A percentile compares a stretch with the other conserved stretches of the same genome.
These are phyloP conservation scores for Mimas tiliae DNA, from an alignment of 2,888 invertebrate genomes.

Conservation along the genomic window DNA sequence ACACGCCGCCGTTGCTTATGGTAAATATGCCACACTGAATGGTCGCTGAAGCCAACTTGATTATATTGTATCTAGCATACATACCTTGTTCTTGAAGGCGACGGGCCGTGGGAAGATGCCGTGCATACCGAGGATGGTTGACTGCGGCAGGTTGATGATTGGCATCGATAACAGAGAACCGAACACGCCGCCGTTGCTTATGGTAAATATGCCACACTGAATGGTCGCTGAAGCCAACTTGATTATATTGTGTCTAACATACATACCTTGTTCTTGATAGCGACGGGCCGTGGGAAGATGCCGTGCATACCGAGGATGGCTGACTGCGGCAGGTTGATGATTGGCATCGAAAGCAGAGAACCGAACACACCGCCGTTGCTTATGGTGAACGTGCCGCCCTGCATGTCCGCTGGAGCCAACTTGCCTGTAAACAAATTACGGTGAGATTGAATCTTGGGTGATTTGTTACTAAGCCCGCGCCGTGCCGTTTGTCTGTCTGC, in stretches of 20 bases:
- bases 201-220: constrained; percentile 99
- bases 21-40: too few relatives aligned
- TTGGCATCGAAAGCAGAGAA: constrained; percentile 98
- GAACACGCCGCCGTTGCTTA: constrained; percentile 99
- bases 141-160: constrained; percentile 92
- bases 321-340: constrained; percentile 99
- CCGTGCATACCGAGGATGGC: constrained; percentile 99
- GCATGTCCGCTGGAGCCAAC: constrained; percentile 98
- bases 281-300: constrained; percentile 96
- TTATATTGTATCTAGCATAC: too few relatives aligned
- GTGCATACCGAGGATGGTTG: constrained; percentile 95
- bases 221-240: constrained; percentile 97
- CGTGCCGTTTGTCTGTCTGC: too few relatives aligned
- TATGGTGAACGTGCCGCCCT: constrained; percentile 99
- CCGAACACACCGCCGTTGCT: constrained; percentile 99
- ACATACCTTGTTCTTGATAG: constrained; percentile 97
- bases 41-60: too few relatives aligned
- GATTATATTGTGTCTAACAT: too few relatives aligned
- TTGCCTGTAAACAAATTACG: constrained; percentile 53
- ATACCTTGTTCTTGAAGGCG: constrained; percentile 93
- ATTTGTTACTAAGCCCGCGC: too few relatives aligned
- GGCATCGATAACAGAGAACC: constrained; percentile 99
- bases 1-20: too few relatives aligned
- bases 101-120: constrained; percentile 97
- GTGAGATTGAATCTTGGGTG: neutral